Evolutionary conservation across 2,113 vertebrate species (phyloP), one percentile per base, ranked within the genome.

Genomic region (Microcebus ravelobensis): DNA sequence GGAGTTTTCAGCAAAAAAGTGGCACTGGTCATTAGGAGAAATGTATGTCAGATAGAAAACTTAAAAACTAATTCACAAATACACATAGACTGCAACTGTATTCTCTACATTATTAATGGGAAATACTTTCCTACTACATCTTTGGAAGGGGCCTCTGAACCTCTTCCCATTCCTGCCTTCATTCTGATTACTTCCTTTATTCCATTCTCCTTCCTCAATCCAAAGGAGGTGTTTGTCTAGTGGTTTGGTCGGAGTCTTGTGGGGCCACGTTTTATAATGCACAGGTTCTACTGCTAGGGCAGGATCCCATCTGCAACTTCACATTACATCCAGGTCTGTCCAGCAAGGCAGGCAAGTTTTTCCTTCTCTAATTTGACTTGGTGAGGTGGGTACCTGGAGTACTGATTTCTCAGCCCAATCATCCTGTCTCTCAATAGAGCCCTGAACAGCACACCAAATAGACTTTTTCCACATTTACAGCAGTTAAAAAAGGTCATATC

Each of bases 331-430:
- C 48, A 8, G 18, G 10, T 2, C 29, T 11, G 3, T 48, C 6
- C 14, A n/a, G 8, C 10, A 96, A 27, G 3, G 5, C 7, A 42
- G 5, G 14, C 6, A 8, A 10, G 4, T n/a, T 73, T 55, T n/a
- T 74, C 7, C 73, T 34, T 71, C 5, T 57, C 0, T 45, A 15
- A 81, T 42, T 71, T 1, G 11, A 0, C 5, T 2, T 34, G 6
- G 0, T 55, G 65, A 13, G 5, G 7, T 8, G 1, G 5, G 3
- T 45, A 12, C 2, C 3, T 68, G 11, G 6, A 34, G 0, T 3
- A 73, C 2, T 0, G 7, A 7, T 39, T 55, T 15, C 0, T 3
- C 17, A 39, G 13, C 18, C 29, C 6, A 59, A 36, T 4, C 21
- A 14, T 29, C 1, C 1, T 73, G 68, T 63, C 31, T 52, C 45